A percentile compares a stretch with the other conserved stretches of the same genome.
Evolutionary conservation across 2,888 invertebrate genomes (phyloP).

Genomic region (Xestobium rufovillosum): DNA sequence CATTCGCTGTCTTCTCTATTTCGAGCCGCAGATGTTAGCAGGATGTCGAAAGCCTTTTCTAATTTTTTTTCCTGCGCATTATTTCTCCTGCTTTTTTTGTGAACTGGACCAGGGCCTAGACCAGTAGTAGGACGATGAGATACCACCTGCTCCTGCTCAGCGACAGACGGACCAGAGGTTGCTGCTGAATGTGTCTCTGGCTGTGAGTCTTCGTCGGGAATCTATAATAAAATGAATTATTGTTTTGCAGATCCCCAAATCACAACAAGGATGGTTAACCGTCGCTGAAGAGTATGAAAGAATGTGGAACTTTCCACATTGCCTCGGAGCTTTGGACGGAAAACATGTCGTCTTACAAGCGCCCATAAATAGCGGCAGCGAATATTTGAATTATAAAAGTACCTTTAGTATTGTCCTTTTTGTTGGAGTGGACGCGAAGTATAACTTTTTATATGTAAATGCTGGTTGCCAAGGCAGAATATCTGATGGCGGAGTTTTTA

Average conservation of each 20-base stretch:
- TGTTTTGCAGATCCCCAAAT: slow-evolving; percentile 16
- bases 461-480: slow-evolving; percentile 24
- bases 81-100: not conserved
- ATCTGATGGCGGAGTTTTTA: too few species aligned
- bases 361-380: slow-evolving; percentile 16
- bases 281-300: slow-evolving; percentile 6
- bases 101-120: slow-evolving; percentile 1
- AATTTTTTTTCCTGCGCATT: not conserved
- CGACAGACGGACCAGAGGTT: not conserved
- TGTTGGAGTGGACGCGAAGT: slow-evolving; percentile 24
- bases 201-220: slow-evolving; percentile 2
- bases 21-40: not conserved
- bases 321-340: slow-evolving; percentile 8
- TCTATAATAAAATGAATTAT: slow-evolving; percentile 2
- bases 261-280: slow-evolving; percentile 8
- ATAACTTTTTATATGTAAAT: slow-evolving; percentile 21
- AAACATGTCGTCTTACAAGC: slow-evolving; percentile 18
- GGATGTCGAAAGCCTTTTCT: slow-evolving; percentile 2
- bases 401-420: slow-evolving; percentile 24
- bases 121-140: not conserved
- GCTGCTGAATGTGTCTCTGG: not conserved
- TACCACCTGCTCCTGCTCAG: slow-evolving; percentile 3
- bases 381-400: slow-evolving; percentile 22
- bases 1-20: slow-evolving; percentile 3
- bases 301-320: slow-evolving; percentile 10